Percentiles rank a stretch among this genome's conserved stretches.
phyloP scores from a whole-genome alignment of 2,888 invertebrate genomes.

The Calliphora vomitoria region DNA sequence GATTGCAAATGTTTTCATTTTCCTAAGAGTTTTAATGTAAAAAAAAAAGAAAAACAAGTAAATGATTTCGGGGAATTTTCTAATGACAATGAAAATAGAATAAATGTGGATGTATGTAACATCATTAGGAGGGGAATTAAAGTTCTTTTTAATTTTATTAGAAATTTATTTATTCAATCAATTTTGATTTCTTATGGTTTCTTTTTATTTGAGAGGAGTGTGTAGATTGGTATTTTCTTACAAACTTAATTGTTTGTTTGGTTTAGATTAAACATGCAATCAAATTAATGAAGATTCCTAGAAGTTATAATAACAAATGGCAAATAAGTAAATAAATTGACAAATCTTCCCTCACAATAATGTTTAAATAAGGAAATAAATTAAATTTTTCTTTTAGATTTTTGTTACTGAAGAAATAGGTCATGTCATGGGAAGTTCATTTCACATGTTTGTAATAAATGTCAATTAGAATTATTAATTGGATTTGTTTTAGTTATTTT shows the following conservation, averaged over 20 bases:
- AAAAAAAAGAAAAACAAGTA: neutral
- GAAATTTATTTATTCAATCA: neutral
- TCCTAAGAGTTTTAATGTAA: neutral
- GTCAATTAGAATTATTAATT: neutral
- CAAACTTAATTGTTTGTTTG: conserved; percentile 11
- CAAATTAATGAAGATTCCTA: neutral
- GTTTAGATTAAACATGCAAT: neutral
- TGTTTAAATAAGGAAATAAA: neutral
- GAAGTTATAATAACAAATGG: neutral
- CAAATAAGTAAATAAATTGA: neutral
- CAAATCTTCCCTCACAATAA: neutral
- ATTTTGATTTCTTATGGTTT: neutral
- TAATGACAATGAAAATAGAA: conserved; percentile 28
- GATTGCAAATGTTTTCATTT: conserved; percentile 42
- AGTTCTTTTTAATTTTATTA: neutral
- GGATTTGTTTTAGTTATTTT: neutral
- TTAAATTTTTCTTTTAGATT: neutral
- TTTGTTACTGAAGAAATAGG: neutral
- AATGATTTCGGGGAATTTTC: conserved; percentile 25
- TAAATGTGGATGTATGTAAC: neutral
- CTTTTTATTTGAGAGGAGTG: neutral
- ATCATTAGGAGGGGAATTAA: neutral
- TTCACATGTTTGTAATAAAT: neutral
- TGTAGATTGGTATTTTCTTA: neutral
- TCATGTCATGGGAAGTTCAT: neutral